phyloP scores from a whole-genome alignment of 2,888 invertebrate genomes.

The Globia sparganii region DNA sequence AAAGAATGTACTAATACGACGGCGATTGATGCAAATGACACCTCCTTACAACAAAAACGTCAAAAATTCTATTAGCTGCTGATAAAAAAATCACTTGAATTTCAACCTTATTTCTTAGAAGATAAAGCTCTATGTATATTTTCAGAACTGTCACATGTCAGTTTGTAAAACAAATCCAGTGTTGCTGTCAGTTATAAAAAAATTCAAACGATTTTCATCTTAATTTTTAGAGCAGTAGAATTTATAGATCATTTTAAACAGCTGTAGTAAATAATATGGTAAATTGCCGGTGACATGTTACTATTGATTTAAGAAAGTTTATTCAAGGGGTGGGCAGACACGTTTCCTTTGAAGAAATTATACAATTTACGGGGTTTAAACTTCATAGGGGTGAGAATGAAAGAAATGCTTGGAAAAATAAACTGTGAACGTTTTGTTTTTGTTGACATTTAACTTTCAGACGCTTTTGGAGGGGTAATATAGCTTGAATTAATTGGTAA shows the following conservation, averaged over 20 bases:
- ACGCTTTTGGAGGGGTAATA: conserved; percentile 7
- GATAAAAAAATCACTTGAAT: conserved; percentile 9
- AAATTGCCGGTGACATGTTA: conserved; percentile 77
- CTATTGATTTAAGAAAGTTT: conserved; percentile 87
- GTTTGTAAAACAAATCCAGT: conserved; percentile 20
- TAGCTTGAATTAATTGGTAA: conserved; percentile 21
- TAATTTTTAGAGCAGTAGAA: not conserved
- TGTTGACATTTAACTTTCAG: conserved; percentile 48
- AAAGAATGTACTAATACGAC: conserved; percentile 85
- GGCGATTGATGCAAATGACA: conserved; percentile 88
- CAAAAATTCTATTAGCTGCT: not conserved
- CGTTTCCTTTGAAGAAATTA: conserved; percentile 71
- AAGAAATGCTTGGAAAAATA: conserved; percentile 68
- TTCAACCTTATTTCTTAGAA: not conserved
- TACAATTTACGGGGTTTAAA: conserved; percentile 62
- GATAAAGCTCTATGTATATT: conserved; percentile 30
- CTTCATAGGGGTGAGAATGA: conserved; percentile 66
- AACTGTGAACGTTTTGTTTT: conserved; percentile 55
- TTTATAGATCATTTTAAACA: not conserved
- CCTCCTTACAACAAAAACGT: conserved; percentile 72
- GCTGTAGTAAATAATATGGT: conserved; percentile 46
- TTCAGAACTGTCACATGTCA: conserved; percentile 15
- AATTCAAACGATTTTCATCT: conserved; percentile 25
- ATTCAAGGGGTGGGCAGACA: conserved; percentile 81
- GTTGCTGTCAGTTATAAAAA: not conserved